These are phyloP conservation scores for Incurvaria masculella DNA, from an alignment of 2,888 invertebrate genomes.

Conservation along the genomic window DNA sequence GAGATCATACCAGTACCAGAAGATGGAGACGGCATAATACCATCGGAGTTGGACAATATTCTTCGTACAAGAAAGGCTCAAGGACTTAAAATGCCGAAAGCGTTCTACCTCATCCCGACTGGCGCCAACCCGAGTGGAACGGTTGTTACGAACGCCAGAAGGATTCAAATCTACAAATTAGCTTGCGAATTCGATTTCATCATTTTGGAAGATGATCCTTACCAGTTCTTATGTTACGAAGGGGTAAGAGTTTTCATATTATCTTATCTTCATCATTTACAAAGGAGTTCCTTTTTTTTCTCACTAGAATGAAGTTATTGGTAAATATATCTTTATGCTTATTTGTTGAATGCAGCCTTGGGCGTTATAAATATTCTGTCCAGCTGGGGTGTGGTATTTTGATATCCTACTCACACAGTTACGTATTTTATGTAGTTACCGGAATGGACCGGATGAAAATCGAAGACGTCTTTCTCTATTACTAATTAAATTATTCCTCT, in stretches of 20 bases:
- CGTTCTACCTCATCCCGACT: conserved; percentile 72
- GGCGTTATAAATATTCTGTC: no score
- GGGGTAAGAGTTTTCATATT: no score
- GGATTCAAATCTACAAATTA: conserved; percentile 67
- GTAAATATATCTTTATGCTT: no score
- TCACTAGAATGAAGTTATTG: no score
- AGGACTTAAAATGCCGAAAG: conserved; percentile 63
- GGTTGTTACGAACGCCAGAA: conserved; percentile 61
- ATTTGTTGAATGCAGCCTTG: no score
- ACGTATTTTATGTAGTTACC: background rate
- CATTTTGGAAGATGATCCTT: conserved; percentile 81
- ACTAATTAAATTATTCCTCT: background rate
- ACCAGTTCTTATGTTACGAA: conserved; percentile 72
- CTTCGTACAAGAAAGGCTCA: conserved; percentile 34
- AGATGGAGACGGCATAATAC: conserved; percentile 66
- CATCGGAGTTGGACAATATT: conserved; percentile 52
- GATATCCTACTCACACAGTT: no score
- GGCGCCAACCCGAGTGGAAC: conserved; percentile 75
- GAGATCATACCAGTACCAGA: conserved; percentile 66
- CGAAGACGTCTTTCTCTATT: background rate
- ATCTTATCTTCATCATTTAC: no score
- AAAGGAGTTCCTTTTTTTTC: no score
- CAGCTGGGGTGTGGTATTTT: conserved; percentile 1
- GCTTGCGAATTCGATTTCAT: conserved; percentile 74
- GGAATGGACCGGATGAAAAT: background rate